Percentiles rank a stretch among this genome's conserved stretches.
Conservation (phyloP, 2,113 vertebrate species). For the Taurulus bubalis region DNA sequence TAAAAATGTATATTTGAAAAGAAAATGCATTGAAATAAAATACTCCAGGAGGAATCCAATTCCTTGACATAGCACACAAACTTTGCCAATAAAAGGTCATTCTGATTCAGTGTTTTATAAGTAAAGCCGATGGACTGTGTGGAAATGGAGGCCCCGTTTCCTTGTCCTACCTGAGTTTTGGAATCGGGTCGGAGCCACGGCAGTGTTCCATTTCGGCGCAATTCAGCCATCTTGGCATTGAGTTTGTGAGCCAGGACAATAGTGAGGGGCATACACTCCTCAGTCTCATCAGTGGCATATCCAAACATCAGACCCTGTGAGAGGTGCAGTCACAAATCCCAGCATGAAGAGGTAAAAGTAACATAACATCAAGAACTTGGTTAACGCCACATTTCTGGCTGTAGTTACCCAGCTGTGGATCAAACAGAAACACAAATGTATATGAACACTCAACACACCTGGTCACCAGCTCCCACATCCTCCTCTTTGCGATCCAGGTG, state of each 20-base stretch:
- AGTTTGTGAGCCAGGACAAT: constrained; percentile 95
- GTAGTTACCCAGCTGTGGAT: neutral
- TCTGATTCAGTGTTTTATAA: neutral
- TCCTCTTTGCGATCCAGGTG: constrained; percentile 94
- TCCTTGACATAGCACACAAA: neutral
- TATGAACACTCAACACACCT: constrained; percentile 77
- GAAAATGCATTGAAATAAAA: neutral
- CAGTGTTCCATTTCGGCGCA: constrained; percentile 89
- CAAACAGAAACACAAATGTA: neutral
- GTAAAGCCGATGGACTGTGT: neutral
- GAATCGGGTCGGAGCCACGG: constrained; percentile 95
- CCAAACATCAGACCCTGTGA: constrained; percentile 95
- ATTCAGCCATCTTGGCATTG: constrained; percentile 93
- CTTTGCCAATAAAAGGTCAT: neutral
- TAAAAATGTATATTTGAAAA: neutral
- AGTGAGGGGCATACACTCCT: constrained; percentile 97
- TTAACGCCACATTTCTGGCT: constrained; percentile 13
- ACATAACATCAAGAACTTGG: neutral
- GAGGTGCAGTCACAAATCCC: constrained; percentile 12
- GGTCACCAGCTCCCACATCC: constrained; percentile 94
- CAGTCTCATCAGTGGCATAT: constrained; percentile 96
- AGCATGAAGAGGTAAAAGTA: neutral
- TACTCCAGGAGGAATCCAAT: neutral
- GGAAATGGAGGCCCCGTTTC: neutral
- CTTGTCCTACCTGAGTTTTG: constrained; percentile 91